phyloP scores from a whole-genome alignment of 2,113 vertebrate genomes.

The Acanthisitta chloris region DNA sequence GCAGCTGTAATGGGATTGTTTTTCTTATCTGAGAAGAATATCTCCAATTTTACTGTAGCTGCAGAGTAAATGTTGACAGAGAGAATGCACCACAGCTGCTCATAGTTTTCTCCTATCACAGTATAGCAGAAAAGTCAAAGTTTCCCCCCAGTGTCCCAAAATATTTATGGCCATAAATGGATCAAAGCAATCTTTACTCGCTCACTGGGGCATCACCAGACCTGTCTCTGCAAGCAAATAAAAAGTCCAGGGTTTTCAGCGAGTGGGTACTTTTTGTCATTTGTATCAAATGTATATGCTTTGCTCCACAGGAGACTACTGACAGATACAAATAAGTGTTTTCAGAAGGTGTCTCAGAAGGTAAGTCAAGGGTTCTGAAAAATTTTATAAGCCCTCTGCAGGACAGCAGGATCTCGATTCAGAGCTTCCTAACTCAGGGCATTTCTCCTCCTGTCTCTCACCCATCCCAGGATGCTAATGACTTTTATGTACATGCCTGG shows the following conservation, averaged over 20 bases:
- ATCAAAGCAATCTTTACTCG: neutral
- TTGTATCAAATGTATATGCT: neutral
- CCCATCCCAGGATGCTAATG: neutral
- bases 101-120: neutral
- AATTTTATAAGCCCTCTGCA: neutral
- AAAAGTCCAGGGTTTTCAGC: neutral
- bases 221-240: neutral
- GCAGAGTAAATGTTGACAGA: neutral
- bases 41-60: neutral
- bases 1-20: neutral
- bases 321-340: neutral
- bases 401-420: neutral
- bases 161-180: neutral
- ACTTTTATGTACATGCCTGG: neutral
- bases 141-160: neutral
- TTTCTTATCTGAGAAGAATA: no score
- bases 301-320: neutral
- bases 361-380: neutral
- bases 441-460: no score
- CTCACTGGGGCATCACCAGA: neutral
- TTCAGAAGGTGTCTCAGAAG: no score
- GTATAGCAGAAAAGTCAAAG: neutral
- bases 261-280: neutral
- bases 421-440: neutral
- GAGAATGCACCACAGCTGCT: neutral